These are phyloP conservation scores for Archips crataeganus DNA, from an alignment of 2,888 invertebrate species.

Conservation along the genomic window DNA sequence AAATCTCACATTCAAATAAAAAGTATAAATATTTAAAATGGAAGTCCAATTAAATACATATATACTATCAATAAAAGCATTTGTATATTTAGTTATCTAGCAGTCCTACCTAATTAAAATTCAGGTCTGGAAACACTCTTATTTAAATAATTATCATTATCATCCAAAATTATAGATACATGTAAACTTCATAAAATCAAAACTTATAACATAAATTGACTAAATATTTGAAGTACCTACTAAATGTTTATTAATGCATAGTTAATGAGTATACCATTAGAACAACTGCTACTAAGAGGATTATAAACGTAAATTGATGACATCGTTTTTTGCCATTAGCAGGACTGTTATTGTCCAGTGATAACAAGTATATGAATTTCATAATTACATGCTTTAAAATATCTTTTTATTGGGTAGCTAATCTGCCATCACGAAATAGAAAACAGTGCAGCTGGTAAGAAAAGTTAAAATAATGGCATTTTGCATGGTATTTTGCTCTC, in stretches of 20 bases:
- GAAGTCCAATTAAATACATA: slow-evolving; percentile 5
- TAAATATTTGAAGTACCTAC: not conserved
- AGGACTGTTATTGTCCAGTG: not conserved
- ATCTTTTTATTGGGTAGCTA: not conserved
- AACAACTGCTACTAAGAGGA: not conserved
- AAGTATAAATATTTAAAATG: slow-evolving; percentile 1
- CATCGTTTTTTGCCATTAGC: not conserved
- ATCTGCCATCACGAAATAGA: not conserved
- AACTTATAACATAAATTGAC: not conserved
- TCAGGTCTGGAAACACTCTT: not conserved
- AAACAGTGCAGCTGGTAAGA: not conserved
- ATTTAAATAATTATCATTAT: not conserved
- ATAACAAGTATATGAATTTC: not conserved
- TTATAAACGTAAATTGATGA: not conserved
- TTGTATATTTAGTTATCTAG: slow-evolving; percentile 2
- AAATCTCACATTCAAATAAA: slow-evolving; percentile 6
- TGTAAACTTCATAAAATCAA: not conserved
- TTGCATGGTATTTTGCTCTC: not conserved
- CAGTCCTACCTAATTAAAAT: not conserved
- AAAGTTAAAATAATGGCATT: too few relatives aligned
- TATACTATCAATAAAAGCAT: not conserved
- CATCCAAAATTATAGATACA: not conserved
- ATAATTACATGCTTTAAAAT: not conserved
- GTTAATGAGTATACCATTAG: not conserved
- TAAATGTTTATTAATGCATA: not conserved